These are phyloP conservation scores for Adelphocoris suturalis DNA, from an alignment of 2,888 invertebrate genomes.

Conservation along the genomic window DNA sequence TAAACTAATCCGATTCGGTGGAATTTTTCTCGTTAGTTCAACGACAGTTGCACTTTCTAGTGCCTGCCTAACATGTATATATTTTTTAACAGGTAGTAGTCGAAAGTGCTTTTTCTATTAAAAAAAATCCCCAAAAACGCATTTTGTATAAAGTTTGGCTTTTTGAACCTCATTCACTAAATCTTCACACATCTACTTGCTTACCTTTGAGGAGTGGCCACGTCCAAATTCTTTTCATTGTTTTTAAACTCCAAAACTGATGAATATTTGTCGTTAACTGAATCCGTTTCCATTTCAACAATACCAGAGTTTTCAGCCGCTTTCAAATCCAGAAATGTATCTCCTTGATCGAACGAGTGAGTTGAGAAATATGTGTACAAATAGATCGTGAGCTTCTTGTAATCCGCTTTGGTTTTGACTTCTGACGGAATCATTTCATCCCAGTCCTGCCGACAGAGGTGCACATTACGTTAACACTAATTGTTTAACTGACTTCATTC, in stretches of 20 bases:
- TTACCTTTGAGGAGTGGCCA: neutral
- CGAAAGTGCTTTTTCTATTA: too few relatives aligned
- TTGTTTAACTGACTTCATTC: neutral
- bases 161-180: too few relatives aligned
- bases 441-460: constrained; percentile 77
- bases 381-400: constrained; percentile 78
- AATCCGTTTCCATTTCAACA: constrained; percentile 15
- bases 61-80: too few relatives aligned
- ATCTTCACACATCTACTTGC: too few relatives aligned
- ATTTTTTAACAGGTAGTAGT: too few relatives aligned
- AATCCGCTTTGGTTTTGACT: constrained; percentile 76
- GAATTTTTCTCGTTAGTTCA: too few relatives aligned
- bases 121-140: too few relatives aligned
- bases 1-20: too few relatives aligned
- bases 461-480: neutral
- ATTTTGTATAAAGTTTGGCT: too few relatives aligned
- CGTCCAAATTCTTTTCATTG: neutral
- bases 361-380: constrained; percentile 78
- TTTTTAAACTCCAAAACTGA: constrained; percentile 13
- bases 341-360: constrained; percentile 74
- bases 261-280: neutral
- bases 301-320: neutral
- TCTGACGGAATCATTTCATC: constrained; percentile 76
- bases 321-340: constrained; percentile 74
- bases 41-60: too few relatives aligned